These are phyloP conservation scores for Gambusia affinis DNA, from an alignment of 2,113 vertebrate species.

Conservation along the genomic window DNA sequence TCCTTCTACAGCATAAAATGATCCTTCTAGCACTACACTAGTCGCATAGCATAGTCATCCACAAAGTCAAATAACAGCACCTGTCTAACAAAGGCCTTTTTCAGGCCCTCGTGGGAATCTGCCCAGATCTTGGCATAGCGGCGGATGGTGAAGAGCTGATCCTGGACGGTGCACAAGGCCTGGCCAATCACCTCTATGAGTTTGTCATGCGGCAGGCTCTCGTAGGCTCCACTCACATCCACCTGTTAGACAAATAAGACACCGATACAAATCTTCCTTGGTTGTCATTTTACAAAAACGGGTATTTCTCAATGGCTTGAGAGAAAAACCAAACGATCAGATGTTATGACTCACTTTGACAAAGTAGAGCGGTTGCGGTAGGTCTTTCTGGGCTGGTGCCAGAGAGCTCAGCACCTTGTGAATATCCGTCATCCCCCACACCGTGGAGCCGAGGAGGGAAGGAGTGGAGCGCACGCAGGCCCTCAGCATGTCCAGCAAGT, in stretches of 20 bases:
- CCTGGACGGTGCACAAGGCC: slow-evolving; percentile 73
- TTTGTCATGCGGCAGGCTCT: slow-evolving; percentile 88
- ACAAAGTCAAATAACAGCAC: slow-evolving; percentile 52
- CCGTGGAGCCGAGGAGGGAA: slow-evolving; percentile 84
- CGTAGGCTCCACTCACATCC: slow-evolving; percentile 89
- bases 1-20: too few relatives aligned
- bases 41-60: too few relatives aligned
- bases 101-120: slow-evolving; percentile 75
- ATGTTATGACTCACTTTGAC: slow-evolving; percentile 84
- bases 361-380: slow-evolving; percentile 83
- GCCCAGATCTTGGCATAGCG: slow-evolving; percentile 83
- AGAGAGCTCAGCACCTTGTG: slow-evolving; percentile 81
- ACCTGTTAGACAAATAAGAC: slow-evolving; percentile 72
- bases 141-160: slow-evolving; percentile 81
- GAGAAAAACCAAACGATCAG: neutral
- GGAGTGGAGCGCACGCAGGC: slow-evolving; percentile 79
- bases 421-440: slow-evolving; percentile 88
- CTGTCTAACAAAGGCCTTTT: slow-evolving; percentile 79
- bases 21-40: too few relatives aligned
- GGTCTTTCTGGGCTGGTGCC: slow-evolving; percentile 64
- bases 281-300: too few relatives aligned
- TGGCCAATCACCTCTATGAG: slow-evolving; percentile 84
- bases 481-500: slow-evolving; percentile 84
- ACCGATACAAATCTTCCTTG: neutral
- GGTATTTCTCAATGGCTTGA: neutral